These are phyloP conservation scores for Heteropelma amictum DNA, from an alignment of 2,888 invertebrate genomes.

Conservation along the genomic window DNA sequence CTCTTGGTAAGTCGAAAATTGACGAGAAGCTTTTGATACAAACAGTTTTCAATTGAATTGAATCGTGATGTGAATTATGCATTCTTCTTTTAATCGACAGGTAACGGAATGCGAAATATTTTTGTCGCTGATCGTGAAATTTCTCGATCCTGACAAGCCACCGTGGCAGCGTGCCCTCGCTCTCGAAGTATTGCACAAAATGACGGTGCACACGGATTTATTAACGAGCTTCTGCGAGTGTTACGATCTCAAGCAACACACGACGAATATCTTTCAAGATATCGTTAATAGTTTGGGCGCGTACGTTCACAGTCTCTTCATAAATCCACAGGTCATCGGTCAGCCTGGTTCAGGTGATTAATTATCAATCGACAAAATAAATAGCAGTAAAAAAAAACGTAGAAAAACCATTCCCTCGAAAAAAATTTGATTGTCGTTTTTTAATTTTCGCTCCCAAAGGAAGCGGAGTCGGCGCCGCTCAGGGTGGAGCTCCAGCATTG, in stretches of 20 bases:
- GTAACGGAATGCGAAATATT: constrained; percentile 99
- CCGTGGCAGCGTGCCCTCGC: constrained; percentile 97
- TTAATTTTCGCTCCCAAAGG: constrained; percentile 56
- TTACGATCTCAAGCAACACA: constrained; percentile 96
- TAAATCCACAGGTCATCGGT: constrained; percentile 84
- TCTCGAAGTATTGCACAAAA: constrained; percentile 96
- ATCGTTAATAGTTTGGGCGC: constrained; percentile 96
- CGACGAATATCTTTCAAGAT: constrained; percentile 95
- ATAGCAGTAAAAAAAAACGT: background rate
- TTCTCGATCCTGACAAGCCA: constrained; percentile 97
- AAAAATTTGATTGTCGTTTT: background rate
- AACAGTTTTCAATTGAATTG: background rate
- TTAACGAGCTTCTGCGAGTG: constrained; percentile 95
- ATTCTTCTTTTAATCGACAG: constrained; percentile 77
- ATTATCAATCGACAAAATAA: constrained; percentile 1
- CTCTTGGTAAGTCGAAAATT: constrained; percentile 87
- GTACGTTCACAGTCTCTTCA: constrained; percentile 94
- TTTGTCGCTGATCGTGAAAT: constrained; percentile 96
- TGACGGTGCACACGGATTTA: constrained; percentile 92
- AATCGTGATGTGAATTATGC: constrained; percentile 41
- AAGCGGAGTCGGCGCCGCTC: constrained; percentile 77
- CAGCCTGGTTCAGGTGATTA: constrained; percentile 75
- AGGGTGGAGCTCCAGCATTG: constrained; percentile 83
- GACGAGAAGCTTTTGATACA: no score
- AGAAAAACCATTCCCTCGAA: background rate